phyloP scores from a whole-genome alignment of 1,140 invertebrate genomes.

The Drosophila asahinai region DNA sequence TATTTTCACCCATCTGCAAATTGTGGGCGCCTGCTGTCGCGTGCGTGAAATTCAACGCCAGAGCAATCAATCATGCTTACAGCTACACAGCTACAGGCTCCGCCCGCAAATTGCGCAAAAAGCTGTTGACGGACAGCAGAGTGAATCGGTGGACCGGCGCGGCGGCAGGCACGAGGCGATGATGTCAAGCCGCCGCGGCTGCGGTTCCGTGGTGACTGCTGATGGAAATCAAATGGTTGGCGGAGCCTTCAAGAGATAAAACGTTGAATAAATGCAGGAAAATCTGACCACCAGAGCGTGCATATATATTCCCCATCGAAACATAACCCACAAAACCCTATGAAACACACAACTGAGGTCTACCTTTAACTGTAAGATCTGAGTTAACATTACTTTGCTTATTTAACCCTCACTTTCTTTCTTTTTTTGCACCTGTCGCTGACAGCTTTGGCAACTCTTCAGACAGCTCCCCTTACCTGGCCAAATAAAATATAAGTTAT shows the following conservation, averaged over 20 bases:
- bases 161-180: slow-evolving; percentile 30
- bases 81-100: slow-evolving; percentile 47
- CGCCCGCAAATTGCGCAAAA: slow-evolving; percentile 60
- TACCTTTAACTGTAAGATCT: background rate
- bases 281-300: slow-evolving; percentile 1
- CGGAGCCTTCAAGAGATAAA: slow-evolving; percentile 6
- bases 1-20: slow-evolving; percentile 23
- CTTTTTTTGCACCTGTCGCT: slow-evolving; percentile 45
- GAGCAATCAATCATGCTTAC: slow-evolving; percentile 79
- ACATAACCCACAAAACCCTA: background rate
- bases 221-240: slow-evolving; percentile 37
- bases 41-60: slow-evolving; percentile 56
- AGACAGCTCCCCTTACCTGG: slow-evolving; percentile 9
- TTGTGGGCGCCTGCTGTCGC: slow-evolving; percentile 33
- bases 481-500: slow-evolving; percentile 55
- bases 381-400: background rate
- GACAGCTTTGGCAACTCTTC: slow-evolving; percentile 57
- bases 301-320: background rate
- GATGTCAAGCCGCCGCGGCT: slow-evolving; percentile 40
- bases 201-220: slow-evolving; percentile 9
- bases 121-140: slow-evolving; percentile 46
- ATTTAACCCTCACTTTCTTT: background rate
- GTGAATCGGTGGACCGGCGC: slow-evolving; percentile 32
- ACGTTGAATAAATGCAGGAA: slow-evolving; percentile 2
- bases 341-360: background rate